These are phyloP conservation scores for Crocidura indochinensis DNA, from an alignment of 2,797 vertebrate genomes.

Conservation along the genomic window DNA sequence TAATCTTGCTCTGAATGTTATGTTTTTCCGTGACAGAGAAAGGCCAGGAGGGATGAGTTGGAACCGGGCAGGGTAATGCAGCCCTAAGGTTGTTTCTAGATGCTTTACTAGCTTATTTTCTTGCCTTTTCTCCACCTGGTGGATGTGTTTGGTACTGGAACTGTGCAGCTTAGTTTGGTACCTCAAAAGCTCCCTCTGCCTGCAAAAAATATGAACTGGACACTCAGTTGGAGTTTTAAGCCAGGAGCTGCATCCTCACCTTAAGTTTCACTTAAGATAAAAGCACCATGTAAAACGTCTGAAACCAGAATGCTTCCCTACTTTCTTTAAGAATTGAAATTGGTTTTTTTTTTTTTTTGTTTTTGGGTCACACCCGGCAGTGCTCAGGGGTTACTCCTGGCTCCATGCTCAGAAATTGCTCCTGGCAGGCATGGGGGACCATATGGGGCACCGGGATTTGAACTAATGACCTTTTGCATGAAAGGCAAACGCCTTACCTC, in stretches of 20 bases:
- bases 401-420: too few species aligned
- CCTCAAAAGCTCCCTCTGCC: background rate
- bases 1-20: background rate
- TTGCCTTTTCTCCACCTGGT: conserved; percentile 72
- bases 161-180: background rate
- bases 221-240: background rate
- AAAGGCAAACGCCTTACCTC: too few species aligned
- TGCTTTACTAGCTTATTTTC: background rate
- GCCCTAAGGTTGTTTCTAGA: background rate
- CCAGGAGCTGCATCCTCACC: conserved; percentile 1
- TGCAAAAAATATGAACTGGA: background rate
- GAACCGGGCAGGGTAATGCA: background rate
- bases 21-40: background rate
- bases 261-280: conserved; percentile 55
- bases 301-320: conserved; percentile 38
- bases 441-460: too few species aligned
- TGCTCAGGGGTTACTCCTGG: too few species aligned
- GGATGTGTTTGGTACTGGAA: conserved; percentile 66
- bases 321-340: too few species aligned
- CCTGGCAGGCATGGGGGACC: too few species aligned
- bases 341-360: too few species aligned
- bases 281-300: conserved; percentile 65
- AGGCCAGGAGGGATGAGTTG: background rate
- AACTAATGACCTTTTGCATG: too few species aligned
- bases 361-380: too few species aligned